These are phyloP conservation scores for Rhadinocentrus ornatus DNA, from an alignment of 2,797 vertebrate species.

Conservation along the genomic window DNA sequence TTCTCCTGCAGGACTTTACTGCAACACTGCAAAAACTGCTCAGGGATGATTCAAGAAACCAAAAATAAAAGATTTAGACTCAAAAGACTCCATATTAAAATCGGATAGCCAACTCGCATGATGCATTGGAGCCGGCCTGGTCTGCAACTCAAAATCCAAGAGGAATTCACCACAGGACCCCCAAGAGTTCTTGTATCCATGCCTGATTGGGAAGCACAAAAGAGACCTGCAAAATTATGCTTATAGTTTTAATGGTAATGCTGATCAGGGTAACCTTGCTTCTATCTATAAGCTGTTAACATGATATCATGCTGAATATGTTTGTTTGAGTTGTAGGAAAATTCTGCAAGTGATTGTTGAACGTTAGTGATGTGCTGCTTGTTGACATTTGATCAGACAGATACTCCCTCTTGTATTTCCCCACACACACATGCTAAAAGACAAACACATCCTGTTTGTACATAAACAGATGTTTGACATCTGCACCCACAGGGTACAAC, in stretches of 20 bases:
- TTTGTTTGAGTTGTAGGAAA: background rate
- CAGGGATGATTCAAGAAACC: background rate
- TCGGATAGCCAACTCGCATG: too few species aligned
- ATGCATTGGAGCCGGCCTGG: background rate
- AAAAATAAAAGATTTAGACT: too few species aligned
- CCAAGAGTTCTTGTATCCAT: background rate
- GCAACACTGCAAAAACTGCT: background rate
- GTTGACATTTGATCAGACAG: constrained; percentile 43
- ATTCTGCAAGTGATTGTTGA: background rate
- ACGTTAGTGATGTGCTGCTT: constrained; percentile 19
- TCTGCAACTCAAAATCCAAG: too few species aligned
- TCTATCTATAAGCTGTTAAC: background rate
- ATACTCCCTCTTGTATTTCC: constrained; percentile 1
- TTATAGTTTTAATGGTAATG: background rate
- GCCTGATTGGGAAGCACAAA: background rate
- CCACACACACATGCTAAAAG: constrained; percentile 12
- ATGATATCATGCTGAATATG: background rate
- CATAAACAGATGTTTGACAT: constrained; percentile 58
- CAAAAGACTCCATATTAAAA: background rate
- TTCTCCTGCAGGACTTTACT: background rate
- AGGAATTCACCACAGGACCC: background rate
- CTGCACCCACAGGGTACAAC: constrained; percentile 39
- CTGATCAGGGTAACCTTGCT: background rate
- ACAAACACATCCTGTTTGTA: constrained; percentile 26
- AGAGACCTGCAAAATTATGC: background rate